Percentiles rank a stretch among this genome's conserved stretches.
Evolutionary conservation across 2,113 vertebrate species (phyloP).

Genomic region (Uropsilus gracilis): DNA sequence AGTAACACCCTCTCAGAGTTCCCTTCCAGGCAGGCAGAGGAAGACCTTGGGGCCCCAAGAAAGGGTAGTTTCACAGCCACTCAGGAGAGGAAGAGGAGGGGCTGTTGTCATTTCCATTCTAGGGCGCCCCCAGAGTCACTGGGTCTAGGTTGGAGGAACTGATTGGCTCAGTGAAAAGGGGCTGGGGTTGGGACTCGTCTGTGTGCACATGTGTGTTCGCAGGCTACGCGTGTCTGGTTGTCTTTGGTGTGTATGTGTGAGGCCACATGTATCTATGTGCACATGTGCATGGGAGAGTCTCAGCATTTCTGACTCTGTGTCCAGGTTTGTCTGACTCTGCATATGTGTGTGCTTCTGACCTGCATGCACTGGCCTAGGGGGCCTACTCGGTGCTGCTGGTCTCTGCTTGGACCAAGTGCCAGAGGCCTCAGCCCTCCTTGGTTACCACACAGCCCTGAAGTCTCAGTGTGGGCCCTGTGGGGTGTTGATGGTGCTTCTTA

Average conservation of each 20-base stretch:
- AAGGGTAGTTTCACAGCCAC: slow-evolving; percentile 69
- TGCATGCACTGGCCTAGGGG: not conserved
- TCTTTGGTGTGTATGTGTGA: not conserved
- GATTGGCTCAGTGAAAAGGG: too few species aligned
- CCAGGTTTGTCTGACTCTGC: not conserved
- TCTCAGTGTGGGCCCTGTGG: rapidly evolving
- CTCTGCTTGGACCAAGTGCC: not conserved
- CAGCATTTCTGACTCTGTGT: too few species aligned
- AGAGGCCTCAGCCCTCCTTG: not conserved
- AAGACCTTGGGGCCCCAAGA: slow-evolving; percentile 32
- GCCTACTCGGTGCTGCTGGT: not conserved
- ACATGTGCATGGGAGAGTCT: too few species aligned
- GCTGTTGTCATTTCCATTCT: not conserved
- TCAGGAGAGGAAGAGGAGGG: slow-evolving; percentile 43
- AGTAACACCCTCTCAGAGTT: slow-evolving; percentile 47
- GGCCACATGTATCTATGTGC: not conserved
- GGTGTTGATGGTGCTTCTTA: not conserved
- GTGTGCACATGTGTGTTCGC: not conserved
- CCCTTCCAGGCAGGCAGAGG: slow-evolving; percentile 55
- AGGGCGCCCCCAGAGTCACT: not conserved
- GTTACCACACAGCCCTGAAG: not conserved
- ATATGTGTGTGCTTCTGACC: not conserved
- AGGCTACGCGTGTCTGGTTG: not conserved
- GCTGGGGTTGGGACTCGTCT: not conserved
- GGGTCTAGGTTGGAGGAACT: not conserved